Evolutionary conservation across 2,888 invertebrate genomes (phyloP).

Genomic region (Smittia aterrima): DNA sequence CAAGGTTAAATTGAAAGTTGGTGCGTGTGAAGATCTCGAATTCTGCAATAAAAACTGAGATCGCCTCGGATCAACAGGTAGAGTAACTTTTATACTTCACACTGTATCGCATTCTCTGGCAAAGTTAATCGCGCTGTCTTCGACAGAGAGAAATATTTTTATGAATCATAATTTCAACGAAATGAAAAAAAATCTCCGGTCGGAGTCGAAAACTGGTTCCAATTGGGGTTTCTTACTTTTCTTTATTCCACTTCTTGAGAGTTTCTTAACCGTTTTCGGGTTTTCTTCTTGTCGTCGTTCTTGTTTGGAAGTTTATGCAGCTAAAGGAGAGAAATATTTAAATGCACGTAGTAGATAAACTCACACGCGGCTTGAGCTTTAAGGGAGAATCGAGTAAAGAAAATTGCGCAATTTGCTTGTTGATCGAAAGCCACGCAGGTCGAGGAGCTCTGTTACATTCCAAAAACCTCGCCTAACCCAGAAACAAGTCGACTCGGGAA

Average conservation of each 20-base stretch:
- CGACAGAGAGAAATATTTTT: background rate
- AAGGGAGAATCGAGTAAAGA: background rate
- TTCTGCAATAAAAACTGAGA: too few relatives aligned
- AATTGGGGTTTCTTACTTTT: background rate
- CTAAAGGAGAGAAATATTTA: background rate
- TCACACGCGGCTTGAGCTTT: background rate
- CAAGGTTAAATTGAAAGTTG: constrained; percentile 26
- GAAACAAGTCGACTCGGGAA: background rate
- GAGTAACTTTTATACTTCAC: background rate
- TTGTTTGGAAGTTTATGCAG: background rate
- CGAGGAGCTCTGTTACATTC: background rate
- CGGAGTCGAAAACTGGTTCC: constrained; percentile 22
- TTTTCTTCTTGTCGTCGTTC: constrained; percentile 15
- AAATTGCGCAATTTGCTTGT: constrained; percentile 6
- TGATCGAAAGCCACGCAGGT: background rate
- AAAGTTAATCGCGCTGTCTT: background rate
- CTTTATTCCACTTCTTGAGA: constrained; percentile 20
- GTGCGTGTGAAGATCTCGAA: background rate
- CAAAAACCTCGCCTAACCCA: constrained; percentile 29
- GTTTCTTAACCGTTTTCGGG: constrained; percentile 28
- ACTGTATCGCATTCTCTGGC: background rate
- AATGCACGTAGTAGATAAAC: background rate
- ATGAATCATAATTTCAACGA: constrained; percentile 23
- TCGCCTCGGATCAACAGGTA: constrained; percentile 21
- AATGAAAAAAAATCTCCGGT: background rate